Base-by-base conservation (phyloP, 1,140 invertebrate genomes). In the Arctopsyche grandis region DNA sequence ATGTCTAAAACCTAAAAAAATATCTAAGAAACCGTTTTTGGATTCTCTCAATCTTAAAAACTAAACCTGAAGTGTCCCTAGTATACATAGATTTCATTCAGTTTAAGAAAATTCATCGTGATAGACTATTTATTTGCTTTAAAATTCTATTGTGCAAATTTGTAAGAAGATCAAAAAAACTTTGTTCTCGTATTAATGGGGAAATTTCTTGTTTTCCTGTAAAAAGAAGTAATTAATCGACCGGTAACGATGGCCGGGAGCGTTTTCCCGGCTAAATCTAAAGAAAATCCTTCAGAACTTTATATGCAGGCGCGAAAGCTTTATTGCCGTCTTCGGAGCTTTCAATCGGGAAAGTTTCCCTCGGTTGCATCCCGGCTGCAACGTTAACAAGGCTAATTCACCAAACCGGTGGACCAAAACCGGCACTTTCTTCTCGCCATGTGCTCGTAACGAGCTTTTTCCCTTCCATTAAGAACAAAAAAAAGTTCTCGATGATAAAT, bases 361-460 rank as follows among this genome's bases (percentile, higher is more conserved):
- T 19, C 56, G 56, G n/a, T 19, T 60, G 56, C 56, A 60, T 60
- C 16, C 16, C 56, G 9, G 56, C 16, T 60, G 16, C 56, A 69
- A 26, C 26, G 38, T 70, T 69, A 69, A 78, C 63, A 78, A 69
- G 63, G 29, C 26, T 70, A 66, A 70, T 78, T 69, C 76, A 78
- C 52, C n/a, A 21, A 48, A 44, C 69, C 19, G 29, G 16, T 38
- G 19, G 38, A 29, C n/a, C 26, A 24, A 43, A 70, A 56, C 10
- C 14, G 19, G 38, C 77, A 38, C 19, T 46, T 43, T 70, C 78
- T 81, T 70, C 29, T 26, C 66, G 29, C 22, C 69, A 70, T 75
- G 74, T 76, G 73, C 60, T 74, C 19, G 63, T 81, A 81, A 81
- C 77, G 80, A 81, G 80, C 77, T 81, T 79, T 16, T 60, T 60